Percentiles rank a stretch among this genome's conserved stretches.
These are phyloP conservation scores for Amphiura filiformis DNA, from an alignment of 35 echinoderm and acorn worm genomes.

Conservation along the genomic window DNA sequence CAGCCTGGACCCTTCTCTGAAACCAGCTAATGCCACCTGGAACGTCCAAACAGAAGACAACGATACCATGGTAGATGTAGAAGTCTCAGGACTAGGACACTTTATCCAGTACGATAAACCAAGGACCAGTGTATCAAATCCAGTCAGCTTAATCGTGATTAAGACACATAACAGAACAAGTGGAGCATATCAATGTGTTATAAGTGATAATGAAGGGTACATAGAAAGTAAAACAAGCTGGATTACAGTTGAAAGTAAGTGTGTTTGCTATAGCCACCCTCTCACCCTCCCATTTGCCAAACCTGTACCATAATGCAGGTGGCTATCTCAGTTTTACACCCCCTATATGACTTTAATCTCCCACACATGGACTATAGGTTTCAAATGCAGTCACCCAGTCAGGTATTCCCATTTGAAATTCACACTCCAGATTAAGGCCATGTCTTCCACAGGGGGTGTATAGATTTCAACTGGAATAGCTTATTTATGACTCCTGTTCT, in stretches of 20 bases:
- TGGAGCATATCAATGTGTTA: not conserved
- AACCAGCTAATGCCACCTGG: not conserved
- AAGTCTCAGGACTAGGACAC: not conserved
- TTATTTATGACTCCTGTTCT: no score
- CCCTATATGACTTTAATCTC: no score
- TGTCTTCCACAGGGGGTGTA: no score
- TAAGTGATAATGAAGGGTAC: not conserved
- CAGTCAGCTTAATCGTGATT: not conserved
- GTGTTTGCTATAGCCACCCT: no score
- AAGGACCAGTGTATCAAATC: not conserved
- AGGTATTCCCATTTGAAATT: no score
- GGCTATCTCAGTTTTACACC: no score
- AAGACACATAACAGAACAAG: not conserved
- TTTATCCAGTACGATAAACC: not conserved
- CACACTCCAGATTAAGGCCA: no score
- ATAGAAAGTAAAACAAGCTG: not conserved
- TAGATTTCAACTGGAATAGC: no score
- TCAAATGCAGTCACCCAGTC: no score
- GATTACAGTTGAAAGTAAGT: not conserved
- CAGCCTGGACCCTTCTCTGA: not conserved
- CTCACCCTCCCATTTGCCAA: no score
- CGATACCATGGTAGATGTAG: not conserved
- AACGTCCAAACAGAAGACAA: not conserved
- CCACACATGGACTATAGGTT: no score
- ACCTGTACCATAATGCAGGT: no score